Evolutionary conservation across 2,888 invertebrate genomes (phyloP).

Genomic region (Chrysolina oricalcia): DNA sequence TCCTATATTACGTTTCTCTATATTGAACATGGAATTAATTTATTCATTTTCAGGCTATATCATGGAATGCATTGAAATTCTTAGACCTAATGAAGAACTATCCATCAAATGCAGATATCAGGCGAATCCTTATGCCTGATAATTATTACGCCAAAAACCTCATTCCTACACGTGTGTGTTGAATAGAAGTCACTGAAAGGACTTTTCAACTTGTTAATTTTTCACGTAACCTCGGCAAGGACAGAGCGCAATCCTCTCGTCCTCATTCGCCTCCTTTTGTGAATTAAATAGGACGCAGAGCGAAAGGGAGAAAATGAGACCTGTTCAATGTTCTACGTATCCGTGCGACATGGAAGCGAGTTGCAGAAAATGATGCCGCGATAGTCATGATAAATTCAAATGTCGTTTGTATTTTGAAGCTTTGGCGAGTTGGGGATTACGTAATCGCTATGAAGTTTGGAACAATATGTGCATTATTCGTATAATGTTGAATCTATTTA

Average conservation of each 20-base stretch:
- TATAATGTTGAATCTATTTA: not conserved
- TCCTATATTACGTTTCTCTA: too few relatives aligned
- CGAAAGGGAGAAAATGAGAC: not conserved
- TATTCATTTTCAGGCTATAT: too few relatives aligned
- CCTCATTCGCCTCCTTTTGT: conserved; percentile 2
- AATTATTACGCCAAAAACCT: not conserved
- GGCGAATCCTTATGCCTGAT: not conserved
- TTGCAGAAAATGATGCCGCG: not conserved
- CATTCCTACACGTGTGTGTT: not conserved
- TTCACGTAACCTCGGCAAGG: not conserved
- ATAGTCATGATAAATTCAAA: not conserved
- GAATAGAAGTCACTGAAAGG: not conserved
- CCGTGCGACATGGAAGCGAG: not conserved
- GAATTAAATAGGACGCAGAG: not conserved
- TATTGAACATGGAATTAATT: too few relatives aligned
- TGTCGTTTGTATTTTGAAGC: not conserved
- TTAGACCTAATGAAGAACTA: too few relatives aligned
- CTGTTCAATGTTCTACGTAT: not conserved
- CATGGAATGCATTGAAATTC: too few relatives aligned
- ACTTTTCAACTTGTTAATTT: not conserved
- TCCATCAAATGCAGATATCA: not conserved
- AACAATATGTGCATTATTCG: not conserved
- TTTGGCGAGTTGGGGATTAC: not conserved
- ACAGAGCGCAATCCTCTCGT: not conserved
- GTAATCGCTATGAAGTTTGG: not conserved